Base-by-base conservation (phyloP, 2,888 invertebrate genomes). In the Ormyrus pomaceus region DNA sequence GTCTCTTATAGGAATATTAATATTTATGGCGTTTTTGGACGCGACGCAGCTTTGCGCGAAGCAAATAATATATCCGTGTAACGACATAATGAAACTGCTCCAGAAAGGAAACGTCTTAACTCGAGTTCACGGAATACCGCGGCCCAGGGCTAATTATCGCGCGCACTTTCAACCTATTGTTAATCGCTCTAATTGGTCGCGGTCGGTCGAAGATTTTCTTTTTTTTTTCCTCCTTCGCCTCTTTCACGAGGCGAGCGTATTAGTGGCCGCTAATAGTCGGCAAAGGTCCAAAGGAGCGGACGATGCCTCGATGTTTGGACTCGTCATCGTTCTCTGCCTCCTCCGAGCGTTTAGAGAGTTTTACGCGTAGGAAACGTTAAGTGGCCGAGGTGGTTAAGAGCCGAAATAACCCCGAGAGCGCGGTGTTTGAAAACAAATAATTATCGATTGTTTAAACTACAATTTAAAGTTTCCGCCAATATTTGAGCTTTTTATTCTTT, bases 151-250 rank as follows among this genome's bases (percentile, higher is more conserved):
- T 51, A 69, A 79, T 69, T 66, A 72, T 55, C 66, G 61, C 34
- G 59, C 56, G 8, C 59, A 51, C 64, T 50, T 64, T 10, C 45
- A 34, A 11, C 6, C 73, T 34, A 34, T 34, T 51, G 62, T 80
- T 77, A 64, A 80, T 80, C 64, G 69, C 77, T 77, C 80, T 80
- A 80, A 80, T 80, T 80, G 70, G 48, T 61, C 55, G 53, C 45
- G 46, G 34, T 34, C 56, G 78, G 73, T 69, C 74, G 81, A 81
- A 75, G 68, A 69, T 76, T 58, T 68, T 74, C 74, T 56, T 62
- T 51, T 76, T 77, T 73, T 73, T 68, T 66, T 51, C 13, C 9
- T 56, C 56, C 10, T 13, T 59, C 50, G 8, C 58, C 55, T 34
- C 4, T 4, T 34, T 34, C 34, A 34, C 34, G 34, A 34, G 34